phyloP scores from a whole-genome alignment of 1,140 invertebrate genomes.

The Trichonephila clavata region DNA sequence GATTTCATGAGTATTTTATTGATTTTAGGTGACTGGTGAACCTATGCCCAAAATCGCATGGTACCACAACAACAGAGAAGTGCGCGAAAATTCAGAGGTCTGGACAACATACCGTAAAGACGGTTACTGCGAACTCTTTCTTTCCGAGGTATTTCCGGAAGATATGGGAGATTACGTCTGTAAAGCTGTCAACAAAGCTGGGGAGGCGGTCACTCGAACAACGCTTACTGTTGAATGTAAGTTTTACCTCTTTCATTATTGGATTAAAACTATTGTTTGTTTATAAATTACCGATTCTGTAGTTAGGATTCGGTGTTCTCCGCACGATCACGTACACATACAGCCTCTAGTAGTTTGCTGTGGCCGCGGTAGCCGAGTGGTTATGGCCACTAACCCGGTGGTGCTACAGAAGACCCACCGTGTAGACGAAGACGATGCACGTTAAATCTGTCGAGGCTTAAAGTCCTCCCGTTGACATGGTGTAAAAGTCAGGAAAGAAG shows the following conservation, averaged over 20 bases:
- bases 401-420: too few relatives aligned
- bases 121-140: constrained; percentile 88
- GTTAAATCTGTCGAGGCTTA: too few relatives aligned
- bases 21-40: constrained; percentile 85
- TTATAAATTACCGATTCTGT: too few relatives aligned
- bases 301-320: too few relatives aligned
- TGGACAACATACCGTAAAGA: constrained; percentile 83
- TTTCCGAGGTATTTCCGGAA: constrained; percentile 96
- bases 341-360: too few relatives aligned
- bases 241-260: constrained; percentile 28
- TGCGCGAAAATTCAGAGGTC: constrained; percentile 90
- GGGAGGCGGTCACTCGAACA: constrained; percentile 90
- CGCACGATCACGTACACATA: too few relatives aligned
- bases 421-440: too few relatives aligned
- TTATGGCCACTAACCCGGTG: too few relatives aligned
- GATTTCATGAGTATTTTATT: neutral
- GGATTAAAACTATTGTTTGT: too few relatives aligned
- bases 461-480: too few relatives aligned
- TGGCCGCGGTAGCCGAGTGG: too few relatives aligned
- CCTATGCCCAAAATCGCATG: constrained; percentile 88
- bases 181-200: constrained; percentile 90
- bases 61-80: constrained; percentile 87
- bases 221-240: constrained; percentile 91
- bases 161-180: constrained; percentile 94
- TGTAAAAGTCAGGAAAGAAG: too few relatives aligned